phyloP scores from a whole-genome alignment of 2,113 vertebrate species.

The Pteropus alecto region DNA sequence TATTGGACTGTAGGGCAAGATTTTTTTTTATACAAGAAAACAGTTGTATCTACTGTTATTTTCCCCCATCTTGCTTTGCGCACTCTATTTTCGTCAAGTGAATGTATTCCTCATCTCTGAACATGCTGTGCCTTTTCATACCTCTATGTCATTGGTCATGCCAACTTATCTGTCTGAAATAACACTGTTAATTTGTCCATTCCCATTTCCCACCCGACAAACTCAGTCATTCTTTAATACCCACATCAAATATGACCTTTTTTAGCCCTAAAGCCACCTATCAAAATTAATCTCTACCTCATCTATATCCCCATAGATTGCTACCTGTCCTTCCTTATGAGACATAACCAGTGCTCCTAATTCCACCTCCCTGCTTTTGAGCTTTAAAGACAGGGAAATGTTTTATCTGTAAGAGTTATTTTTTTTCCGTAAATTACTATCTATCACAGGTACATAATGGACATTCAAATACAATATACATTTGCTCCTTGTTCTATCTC shows the following conservation, averaged over 20 bases:
- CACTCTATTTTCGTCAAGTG: background rate
- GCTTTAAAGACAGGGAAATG: background rate
- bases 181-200: background rate
- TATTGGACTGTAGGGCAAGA: background rate
- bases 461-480: background rate
- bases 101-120: background rate
- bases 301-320: background rate
- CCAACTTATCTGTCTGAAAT: background rate
- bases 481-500: background rate
- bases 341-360: background rate
- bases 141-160: background rate
- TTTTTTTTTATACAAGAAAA: background rate
- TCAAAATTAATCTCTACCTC: background rate
- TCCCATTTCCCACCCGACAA: background rate
- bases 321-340: background rate
- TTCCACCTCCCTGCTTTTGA: background rate
- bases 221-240: background rate
- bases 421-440: background rate
- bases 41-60: background rate
- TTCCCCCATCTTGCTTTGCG: background rate
- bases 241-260: constrained; percentile 30
- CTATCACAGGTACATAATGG: background rate
- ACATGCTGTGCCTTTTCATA: background rate
- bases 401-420: background rate
- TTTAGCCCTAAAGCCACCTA: background rate